Evolutionary conservation across 1,140 invertebrate genomes (phyloP).

Genomic region (Sipha flava): DNA sequence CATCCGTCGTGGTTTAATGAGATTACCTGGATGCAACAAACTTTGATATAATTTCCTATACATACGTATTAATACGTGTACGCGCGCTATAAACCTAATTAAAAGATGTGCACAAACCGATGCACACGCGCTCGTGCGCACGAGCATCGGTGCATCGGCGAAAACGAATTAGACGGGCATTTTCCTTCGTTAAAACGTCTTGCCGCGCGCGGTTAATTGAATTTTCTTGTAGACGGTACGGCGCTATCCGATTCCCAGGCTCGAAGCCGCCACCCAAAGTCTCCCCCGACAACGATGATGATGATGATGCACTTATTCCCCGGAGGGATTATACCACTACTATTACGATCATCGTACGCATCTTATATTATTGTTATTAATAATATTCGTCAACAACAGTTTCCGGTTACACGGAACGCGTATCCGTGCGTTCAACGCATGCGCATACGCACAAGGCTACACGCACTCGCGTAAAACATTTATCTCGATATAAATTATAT

Average conservation of each 20-base stretch:
- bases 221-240: background rate
- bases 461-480: no score
- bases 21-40: background rate
- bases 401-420: background rate
- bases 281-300: background rate
- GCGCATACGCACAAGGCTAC: no score
- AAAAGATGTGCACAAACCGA: background rate
- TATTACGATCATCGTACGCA: no score
- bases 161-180: slow-evolving; percentile 3
- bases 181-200: slow-evolving; percentile 17
- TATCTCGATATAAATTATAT: no score
- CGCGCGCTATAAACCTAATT: background rate
- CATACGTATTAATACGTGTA: background rate
- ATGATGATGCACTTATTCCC: background rate
- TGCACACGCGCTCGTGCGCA: background rate
- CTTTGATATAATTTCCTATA: background rate
- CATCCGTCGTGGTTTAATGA: background rate
- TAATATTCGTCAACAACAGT: background rate
- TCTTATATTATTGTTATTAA: background rate
- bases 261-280: background rate
- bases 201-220: background rate
- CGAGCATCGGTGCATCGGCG: background rate
- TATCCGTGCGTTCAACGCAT: no score
- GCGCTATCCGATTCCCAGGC: background rate
- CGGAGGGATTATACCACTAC: background rate